Base-by-base conservation (phyloP, 1,140 invertebrate genomes). In the Drosophila arizonae region DNA sequence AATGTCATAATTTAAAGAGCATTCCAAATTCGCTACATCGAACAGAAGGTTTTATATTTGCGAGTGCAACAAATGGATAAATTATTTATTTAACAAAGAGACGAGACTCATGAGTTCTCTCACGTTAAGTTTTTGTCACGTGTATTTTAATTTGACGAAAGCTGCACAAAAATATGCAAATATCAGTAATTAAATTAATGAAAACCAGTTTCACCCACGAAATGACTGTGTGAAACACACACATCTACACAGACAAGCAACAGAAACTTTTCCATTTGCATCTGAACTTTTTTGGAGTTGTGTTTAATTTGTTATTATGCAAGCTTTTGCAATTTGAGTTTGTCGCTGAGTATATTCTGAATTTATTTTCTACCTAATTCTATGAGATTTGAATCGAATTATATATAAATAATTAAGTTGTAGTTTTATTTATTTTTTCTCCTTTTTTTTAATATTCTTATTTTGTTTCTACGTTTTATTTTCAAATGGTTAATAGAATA, bases 171-270 rank as follows among this genome's bases (percentile, higher is more conserved):
- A 54, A 58, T 52, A 81, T 87, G 82, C 79, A 78, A 81, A 86
- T 79, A 81, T 45, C 72, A 72, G 66, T 87, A 78, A 87, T 87
- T 85, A 72, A 81, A 87, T 78, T 87, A 85, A 85, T 85, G 81
- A 87, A 78, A 85, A 66, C 50, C 63, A 69, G 51, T 71, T 72
- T 63, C 64, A 63, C 54, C 65, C 57, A 62, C 41, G 54, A 67
- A 78, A 69, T 87, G 74, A 66, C 33, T 33, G 33, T 9, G 8
- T 33, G 33, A 8, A 33, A 33, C 21, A 24, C 21, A 24, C 21
- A 24, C 21, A 17, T 17, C 17, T 17, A 45, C 43, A 45, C n/a
- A 46, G 15, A 15, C 4, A 46, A 39, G 10, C 10, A 39, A 39
- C 1, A 13, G 10, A 41, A 57, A 15, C 36, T 45, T 17, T 30